These are phyloP conservation scores for Perccottus glenii DNA, from an alignment of 2,113 vertebrate genomes.

Conservation along the genomic window DNA sequence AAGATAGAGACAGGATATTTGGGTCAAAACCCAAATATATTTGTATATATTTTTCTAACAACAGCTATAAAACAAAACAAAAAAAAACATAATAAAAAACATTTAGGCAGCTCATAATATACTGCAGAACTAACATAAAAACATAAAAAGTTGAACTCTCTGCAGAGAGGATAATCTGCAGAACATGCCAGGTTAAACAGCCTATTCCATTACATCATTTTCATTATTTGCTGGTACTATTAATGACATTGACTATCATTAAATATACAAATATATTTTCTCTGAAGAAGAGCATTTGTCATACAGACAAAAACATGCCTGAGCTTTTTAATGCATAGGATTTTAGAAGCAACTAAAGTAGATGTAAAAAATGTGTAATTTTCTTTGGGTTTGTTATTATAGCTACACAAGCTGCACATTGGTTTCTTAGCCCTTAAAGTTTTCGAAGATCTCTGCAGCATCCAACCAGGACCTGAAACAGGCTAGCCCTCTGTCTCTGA, in stretches of 20 bases:
- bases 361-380: slow-evolving; percentile 7
- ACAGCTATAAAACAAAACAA: slow-evolving; percentile 30
- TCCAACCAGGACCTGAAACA: slow-evolving; percentile 92
- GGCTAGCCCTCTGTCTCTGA: slow-evolving; percentile 86
- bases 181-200: background rate
- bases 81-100: slow-evolving; percentile 53
- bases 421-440: slow-evolving; percentile 82
- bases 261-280: slow-evolving; percentile 6
- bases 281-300: background rate
- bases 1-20: background rate
- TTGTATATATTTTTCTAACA: slow-evolving; percentile 22
- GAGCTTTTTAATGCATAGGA: slow-evolving; percentile 66
- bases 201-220: background rate
- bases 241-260: slow-evolving; percentile 14
- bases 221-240: background rate
- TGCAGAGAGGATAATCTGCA: slow-evolving; percentile 2
- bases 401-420: background rate
- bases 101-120: slow-evolving; percentile 42
- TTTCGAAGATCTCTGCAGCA: slow-evolving; percentile 90
- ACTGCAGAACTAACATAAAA: slow-evolving; percentile 32
- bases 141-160: slow-evolving; percentile 32
- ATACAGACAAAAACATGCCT: slow-evolving; percentile 25
- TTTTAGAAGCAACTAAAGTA: slow-evolving; percentile 6
- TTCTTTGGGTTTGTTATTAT: slow-evolving; percentile 11
- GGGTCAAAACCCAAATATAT: background rate